Conservation (phyloP, 2,113 vertebrate genomes). For the Numenius arquata region DNA sequence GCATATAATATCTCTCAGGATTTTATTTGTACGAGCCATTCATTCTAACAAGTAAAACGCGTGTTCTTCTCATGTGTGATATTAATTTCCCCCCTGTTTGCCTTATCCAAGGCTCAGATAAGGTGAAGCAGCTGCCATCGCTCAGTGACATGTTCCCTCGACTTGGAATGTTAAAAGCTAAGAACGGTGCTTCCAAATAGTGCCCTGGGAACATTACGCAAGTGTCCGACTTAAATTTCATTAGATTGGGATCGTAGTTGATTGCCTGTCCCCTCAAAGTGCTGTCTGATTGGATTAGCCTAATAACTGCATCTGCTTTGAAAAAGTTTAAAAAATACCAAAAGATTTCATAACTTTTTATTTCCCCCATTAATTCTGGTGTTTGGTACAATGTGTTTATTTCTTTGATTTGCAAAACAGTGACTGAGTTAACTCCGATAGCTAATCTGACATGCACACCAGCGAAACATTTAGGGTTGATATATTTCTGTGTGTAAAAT, state of each 20-base stretch:
- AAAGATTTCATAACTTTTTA: not conserved
- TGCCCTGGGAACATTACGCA: not conserved
- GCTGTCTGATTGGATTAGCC: not conserved
- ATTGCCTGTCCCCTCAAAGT: not conserved
- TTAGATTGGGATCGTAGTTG: not conserved
- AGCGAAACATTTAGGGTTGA: not conserved
- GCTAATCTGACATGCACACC: not conserved
- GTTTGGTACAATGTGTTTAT: not conserved
- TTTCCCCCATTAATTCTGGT: not conserved
- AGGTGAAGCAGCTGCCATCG: not conserved
- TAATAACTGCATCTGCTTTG: not conserved
- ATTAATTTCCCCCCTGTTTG: not conserved
- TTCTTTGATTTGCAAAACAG: not conserved
- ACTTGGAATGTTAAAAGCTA: not conserved
- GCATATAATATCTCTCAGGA: not conserved
- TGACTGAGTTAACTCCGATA: not conserved
- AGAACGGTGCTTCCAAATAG: not conserved
- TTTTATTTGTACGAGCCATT: not conserved
- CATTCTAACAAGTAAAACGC: not conserved
- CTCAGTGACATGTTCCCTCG: not conserved
- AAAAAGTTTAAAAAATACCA: not conserved
- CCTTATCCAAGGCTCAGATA: not conserved
- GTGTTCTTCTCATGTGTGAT: not conserved
- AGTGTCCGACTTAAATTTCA: not conserved
- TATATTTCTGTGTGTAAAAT: not conserved